Base-by-base conservation (phyloP, 1,140 invertebrate species). In the Geopemphigus sp. region DNA sequence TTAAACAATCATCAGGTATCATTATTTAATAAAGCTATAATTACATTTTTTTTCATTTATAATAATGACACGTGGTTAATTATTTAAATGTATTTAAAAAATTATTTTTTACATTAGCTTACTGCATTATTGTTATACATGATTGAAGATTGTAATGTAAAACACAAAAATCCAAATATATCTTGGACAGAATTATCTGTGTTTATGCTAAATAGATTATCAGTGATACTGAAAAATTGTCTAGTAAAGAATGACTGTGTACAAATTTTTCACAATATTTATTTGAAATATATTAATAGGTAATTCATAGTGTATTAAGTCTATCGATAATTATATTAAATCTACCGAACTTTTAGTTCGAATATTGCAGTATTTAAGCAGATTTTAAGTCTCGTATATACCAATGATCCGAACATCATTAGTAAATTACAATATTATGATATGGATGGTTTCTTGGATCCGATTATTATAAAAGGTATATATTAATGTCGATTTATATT, bases 1-100 rank as follows among this genome's bases (percentile, higher is more conserved):
- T 86, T 94, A 0, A 86, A 86, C 0, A 85, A 89, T 72, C 80
- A 88, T n/a, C 91, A 94, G 86, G 88, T 92, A 83, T 83, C 47
- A 57, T 61, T n/a, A n/a, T n/a, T n/a, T 76, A 70, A 10, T 50
- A 50, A 8, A 39, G 8, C 3, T 39, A 4, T 39, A 39, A 50
- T 50, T 12, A 12, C 47, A 8, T 50, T 50, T 50, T 50, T 8
- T 5, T 50, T 8, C 8, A 39, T 39, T 39, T 4, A 39, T 39
- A 39, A 39, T 39, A 39, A 39, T 39, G 8, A 39, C 32, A 39
- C 3, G 3, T 4, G 32, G 32, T 39, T 68, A 66, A 76, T 17
- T 32, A 26, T 39, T 45, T 39, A 26, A 24, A 15, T 59, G 4
- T 15, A 80, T 19, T 66, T 26, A 72, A 70, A 1, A 39, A 80